Percentiles rank a stretch among this genome's conserved stretches.
These are phyloP conservation scores for Chloromyia formosa DNA, from an alignment of 2,888 invertebrate species.

Conservation along the genomic window DNA sequence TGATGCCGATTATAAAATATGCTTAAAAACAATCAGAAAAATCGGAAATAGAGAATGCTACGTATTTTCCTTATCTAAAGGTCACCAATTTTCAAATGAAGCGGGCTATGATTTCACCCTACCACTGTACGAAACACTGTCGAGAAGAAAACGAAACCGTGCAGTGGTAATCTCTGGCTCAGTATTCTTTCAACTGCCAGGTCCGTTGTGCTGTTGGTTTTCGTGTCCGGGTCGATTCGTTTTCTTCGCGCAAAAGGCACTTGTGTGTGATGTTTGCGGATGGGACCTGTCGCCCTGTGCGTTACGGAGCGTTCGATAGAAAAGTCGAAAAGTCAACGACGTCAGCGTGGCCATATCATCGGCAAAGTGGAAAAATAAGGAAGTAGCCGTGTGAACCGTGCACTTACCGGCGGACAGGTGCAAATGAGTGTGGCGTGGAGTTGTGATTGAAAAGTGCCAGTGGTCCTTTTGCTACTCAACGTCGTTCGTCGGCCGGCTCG, in stretches of 20 bases:
- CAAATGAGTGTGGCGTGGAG: background rate
- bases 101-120: background rate
- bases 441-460: background rate
- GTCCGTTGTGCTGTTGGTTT: background rate
- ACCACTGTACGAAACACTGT: background rate
- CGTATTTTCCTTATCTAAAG: no score
- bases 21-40: no score
- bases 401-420: constrained; percentile 24
- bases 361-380: constrained; percentile 3
- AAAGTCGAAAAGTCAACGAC: background rate
- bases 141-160: constrained; percentile 1
- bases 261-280: constrained; percentile 3
- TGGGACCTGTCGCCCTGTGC: background rate
- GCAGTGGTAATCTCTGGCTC: background rate
- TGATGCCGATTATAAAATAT: no score
- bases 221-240: no score
- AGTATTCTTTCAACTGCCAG: constrained; percentile 9
- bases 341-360: background rate
- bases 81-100: no score
- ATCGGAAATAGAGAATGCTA: no score
- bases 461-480: constrained; percentile 1
- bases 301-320: background rate
- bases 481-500: no score
- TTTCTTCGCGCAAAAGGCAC: no score
- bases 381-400: background rate